Evolutionary conservation across 2,797 vertebrate species (phyloP), one percentile per base, ranked within the genome.

Genomic region (Enoplosus armatus): DNA sequence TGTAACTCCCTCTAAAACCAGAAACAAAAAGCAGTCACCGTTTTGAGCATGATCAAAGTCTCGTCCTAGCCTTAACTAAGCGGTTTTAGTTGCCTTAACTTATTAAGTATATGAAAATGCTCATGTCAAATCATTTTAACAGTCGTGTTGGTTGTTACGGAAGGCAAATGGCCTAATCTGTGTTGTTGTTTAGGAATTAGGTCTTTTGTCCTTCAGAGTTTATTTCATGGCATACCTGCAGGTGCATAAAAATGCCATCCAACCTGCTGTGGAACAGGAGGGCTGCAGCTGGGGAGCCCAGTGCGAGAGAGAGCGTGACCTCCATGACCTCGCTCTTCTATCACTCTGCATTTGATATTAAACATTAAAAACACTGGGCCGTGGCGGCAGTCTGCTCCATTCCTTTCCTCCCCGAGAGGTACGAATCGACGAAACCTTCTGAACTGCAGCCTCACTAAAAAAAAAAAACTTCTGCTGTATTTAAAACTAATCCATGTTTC

Each of bases 311-410:
- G 6, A 22, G 53, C 26, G 0, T 75, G 60, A 66, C 74, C 54
- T 70, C 67, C 9, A 6, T 26, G 22, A 18, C 29, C 37, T 50
- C 41, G 48, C 15, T 11, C 41, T 53, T 60, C 60, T 39, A 29
- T 63, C 51, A 26, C 54, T 70, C 51, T 68, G 66, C 63, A 70
- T 73, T 74, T 65, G n/a, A 77, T 72, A 66, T 77, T 54, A 60
- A 37, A 64, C 39, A 29, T 71, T 37, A 66, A 51, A 68, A 29
- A 26, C 8, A 43, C 27, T 9, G 64, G 29, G 41, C 64, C 24
- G 24, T 26, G 35, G 29, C 1, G 8, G 55, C 35, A 55, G 0
- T 66, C 29, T 18, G 41, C 29, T 71, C 22, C 53, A 22, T 64
- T 26, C 16, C 51, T 33, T 63, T 53, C 15, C 43, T 54, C 5